Percentiles rank a stretch among this genome's conserved stretches.
Conservation (phyloP, 1,140 invertebrate species). For the Uloborus diversus region DNA sequence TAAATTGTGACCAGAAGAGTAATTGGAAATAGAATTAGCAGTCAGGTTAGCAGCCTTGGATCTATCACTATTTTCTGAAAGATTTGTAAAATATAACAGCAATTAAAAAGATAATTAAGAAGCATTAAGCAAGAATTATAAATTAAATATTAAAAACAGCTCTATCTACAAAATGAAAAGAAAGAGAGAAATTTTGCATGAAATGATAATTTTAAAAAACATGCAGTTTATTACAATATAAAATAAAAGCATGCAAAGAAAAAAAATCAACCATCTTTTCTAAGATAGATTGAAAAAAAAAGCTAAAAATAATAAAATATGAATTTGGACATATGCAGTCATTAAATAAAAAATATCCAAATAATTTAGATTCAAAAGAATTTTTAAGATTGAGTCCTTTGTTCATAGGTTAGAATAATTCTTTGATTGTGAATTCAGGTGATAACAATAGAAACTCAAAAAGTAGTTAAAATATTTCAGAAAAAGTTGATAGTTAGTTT, state of each 20-base stretch:
- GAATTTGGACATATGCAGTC: too few species aligned
- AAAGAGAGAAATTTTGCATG: background rate
- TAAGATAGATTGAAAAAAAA: background rate
- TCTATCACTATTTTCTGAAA: conserved; percentile 25
- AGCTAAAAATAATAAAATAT: background rate
- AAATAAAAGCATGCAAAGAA: background rate
- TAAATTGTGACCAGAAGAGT: background rate
- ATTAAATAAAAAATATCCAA: too few species aligned
- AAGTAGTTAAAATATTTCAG: too few species aligned
- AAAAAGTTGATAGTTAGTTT: too few species aligned
- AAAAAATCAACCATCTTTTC: background rate
- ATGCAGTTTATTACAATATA: too few species aligned
- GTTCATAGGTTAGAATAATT: too few species aligned
- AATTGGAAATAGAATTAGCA: conserved; percentile 16
- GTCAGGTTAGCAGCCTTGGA: conserved; percentile 22
- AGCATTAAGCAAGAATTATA: background rate
- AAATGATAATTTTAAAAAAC: too few species aligned
- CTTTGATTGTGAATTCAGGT: too few species aligned
- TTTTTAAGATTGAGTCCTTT: too few species aligned
- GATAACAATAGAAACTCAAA: too few species aligned
- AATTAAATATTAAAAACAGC: background rate
- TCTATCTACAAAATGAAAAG: background rate
- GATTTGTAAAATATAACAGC: conserved; percentile 40
- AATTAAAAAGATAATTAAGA: background rate
- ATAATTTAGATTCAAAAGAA: too few species aligned